Conservation (phyloP, 2,113 vertebrate species). For the Tyto alba region DNA sequence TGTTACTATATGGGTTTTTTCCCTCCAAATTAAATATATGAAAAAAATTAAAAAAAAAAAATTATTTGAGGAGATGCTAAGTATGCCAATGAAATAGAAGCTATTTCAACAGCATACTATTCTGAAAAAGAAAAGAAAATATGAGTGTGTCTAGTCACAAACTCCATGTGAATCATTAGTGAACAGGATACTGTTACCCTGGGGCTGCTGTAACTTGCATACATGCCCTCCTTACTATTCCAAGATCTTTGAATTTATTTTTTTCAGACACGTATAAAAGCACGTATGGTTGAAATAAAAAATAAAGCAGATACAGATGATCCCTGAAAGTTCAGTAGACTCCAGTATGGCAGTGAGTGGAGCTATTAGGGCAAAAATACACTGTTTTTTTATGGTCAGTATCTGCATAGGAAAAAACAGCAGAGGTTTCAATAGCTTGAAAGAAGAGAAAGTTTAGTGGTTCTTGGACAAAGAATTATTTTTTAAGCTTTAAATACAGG, state of each 20-base stretch:
- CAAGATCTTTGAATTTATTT: conserved; percentile 45
- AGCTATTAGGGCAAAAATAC: neutral
- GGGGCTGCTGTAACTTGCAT: conserved; percentile 33
- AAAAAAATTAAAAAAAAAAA: neutral
- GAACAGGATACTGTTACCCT: conserved; percentile 10
- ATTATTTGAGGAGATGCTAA: neutral
- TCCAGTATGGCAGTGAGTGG: neutral
- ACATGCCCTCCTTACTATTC: conserved; percentile 11
- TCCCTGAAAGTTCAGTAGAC: conserved; percentile 13
- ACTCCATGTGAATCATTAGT: conserved; percentile 42
- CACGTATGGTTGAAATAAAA: conserved; percentile 62
- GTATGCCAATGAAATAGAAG: neutral
- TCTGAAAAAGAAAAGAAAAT: neutral
- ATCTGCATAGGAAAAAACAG: neutral
- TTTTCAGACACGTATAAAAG: conserved; percentile 53
- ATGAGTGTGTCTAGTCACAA: neutral
- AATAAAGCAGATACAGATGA: conserved; percentile 58
- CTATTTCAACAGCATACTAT: neutral
- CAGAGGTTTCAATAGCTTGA: neutral
- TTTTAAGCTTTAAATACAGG: neutral
- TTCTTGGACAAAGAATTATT: neutral
- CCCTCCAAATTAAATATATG: neutral
- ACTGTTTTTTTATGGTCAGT: neutral
- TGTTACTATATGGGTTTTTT: neutral
- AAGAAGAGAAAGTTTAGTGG: neutral